Base-by-base conservation (phyloP, 2,888 invertebrate genomes). In the Drosophila tripunctata region DNA sequence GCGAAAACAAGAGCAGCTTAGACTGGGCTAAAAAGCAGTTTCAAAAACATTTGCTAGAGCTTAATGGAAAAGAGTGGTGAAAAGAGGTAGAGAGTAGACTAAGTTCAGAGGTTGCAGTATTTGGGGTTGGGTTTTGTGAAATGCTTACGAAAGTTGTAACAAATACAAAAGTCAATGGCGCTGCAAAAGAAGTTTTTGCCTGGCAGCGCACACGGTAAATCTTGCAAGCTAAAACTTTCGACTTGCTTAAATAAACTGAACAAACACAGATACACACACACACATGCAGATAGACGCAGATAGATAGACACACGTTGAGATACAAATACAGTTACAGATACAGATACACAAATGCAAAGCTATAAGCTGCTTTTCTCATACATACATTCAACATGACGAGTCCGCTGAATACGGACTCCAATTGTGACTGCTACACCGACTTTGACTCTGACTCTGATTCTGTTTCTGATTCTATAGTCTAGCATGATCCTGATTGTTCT, bases 81-180 rank as follows among this genome's bases (percentile, higher is more conserved):
- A 17, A 36, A 35, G 19, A 22, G 15, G 21, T 14, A 41, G 5
- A 8, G 14, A 10, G 14, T 14, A 12, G 17, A 31, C 12, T 14
- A 36, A 55, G 55, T 14, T 56, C 48, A 50, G 52, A 61, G 61
- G 52, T 60, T 73, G 72, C 68, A 69, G 52, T 45, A 68, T 63
- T 58, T 63, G 70, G 70, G 75, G 58, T 54, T 71, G 62, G 63
- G 74, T 71, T 71, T n/a, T 75, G 73, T 67, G 66, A 70, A 75
- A 70, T 75, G 71, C 73, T 73, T 74, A 62, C 73, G 60, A 60
- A 70, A 83, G 67, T 74, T 78, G 78, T 77, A 83, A 83, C 86
- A 78, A 80, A 87, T 80, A 80, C 76, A 79, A 87, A 80, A 86
- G 78, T 81, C 84, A 87, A 86, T 82, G 81, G 86, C 79, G 83